A percentile compares a stretch with the other conserved stretches of the same genome.
These are phyloP conservation scores for Drosophila pachea DNA, from an alignment of 1,140 invertebrate species.

Conservation along the genomic window DNA sequence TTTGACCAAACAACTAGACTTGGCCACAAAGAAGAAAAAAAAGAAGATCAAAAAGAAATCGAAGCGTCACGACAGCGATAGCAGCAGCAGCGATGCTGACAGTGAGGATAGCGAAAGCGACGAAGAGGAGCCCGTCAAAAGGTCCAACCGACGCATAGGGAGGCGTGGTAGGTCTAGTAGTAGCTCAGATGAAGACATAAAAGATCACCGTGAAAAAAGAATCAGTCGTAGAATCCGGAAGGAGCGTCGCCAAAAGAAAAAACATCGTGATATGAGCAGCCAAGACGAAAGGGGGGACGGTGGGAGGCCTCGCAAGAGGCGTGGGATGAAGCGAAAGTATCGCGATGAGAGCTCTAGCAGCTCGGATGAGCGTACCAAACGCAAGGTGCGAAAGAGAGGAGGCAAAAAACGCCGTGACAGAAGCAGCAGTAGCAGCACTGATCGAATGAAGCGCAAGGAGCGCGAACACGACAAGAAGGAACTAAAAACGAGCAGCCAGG, in stretches of 20 bases:
- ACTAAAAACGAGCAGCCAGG: conserved; percentile 17
- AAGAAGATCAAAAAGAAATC: conserved; percentile 28
- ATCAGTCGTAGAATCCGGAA: too few relatives aligned
- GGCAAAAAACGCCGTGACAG: not conserved
- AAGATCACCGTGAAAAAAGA: too few relatives aligned
- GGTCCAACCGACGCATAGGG: not conserved
- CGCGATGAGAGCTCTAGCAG: too few relatives aligned
- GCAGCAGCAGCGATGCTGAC: conserved; percentile 30
- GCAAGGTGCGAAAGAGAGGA: too few relatives aligned
- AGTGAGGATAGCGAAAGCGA: conserved; percentile 29
- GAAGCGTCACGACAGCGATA: conserved; percentile 22
- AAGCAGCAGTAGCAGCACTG: conserved; percentile 3
- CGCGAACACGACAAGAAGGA: not conserved
- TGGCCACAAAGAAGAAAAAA: conserved; percentile 56
- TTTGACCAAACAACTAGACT: conserved; percentile 73
- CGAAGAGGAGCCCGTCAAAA: not conserved
- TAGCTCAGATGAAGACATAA: too few relatives aligned
- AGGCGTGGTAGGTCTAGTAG: not conserved
- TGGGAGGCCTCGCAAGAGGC: too few relatives aligned
- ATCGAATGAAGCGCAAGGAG: conserved; percentile 5
- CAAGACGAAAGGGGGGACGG: too few relatives aligned
- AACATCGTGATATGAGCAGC: too few relatives aligned
- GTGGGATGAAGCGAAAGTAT: too few relatives aligned
- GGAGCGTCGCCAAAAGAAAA: too few relatives aligned
- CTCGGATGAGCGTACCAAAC: too few relatives aligned